phyloP scores from a whole-genome alignment of 2,113 vertebrate genomes.

The Galeopterus variegatus region DNA sequence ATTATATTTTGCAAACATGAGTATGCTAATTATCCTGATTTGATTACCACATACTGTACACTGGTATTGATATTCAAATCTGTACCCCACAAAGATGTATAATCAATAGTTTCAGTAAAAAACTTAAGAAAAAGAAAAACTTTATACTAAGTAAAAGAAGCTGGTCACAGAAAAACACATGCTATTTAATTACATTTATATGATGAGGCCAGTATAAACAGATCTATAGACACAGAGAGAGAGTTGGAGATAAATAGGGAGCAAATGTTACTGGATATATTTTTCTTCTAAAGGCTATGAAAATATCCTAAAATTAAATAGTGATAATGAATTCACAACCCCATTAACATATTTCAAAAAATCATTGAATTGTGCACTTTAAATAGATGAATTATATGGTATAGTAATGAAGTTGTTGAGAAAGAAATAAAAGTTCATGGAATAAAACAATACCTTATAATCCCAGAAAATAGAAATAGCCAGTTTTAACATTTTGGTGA shows the following conservation, averaged over 20 bases:
- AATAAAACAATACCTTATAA: background rate
- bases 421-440: background rate
- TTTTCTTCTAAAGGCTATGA: background rate
- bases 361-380: background rate
- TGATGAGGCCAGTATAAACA: background rate
- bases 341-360: background rate
- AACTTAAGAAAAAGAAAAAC: no score
- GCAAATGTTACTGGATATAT: background rate
- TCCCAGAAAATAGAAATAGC: background rate
- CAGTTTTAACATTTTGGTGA: background rate
- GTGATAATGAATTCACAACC: background rate
- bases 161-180: background rate
- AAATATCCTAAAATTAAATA: slow-evolving; percentile 6
- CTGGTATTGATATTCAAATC: no score
- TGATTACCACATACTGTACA: no score
- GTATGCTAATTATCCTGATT: no score
- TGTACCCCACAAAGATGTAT: no score
- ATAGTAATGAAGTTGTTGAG: background rate
- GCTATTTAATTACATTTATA: background rate
- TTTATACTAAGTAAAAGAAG: background rate
- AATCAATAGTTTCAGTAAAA: no score
- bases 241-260: background rate
- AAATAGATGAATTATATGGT: background rate
- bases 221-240: background rate
- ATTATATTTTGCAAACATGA: no score